A percentile compares a stretch with the other conserved stretches of the same genome.
Evolutionary conservation across 2,797 vertebrate genomes (phyloP).

Genomic region (Phylloscopus collybita): DNA sequence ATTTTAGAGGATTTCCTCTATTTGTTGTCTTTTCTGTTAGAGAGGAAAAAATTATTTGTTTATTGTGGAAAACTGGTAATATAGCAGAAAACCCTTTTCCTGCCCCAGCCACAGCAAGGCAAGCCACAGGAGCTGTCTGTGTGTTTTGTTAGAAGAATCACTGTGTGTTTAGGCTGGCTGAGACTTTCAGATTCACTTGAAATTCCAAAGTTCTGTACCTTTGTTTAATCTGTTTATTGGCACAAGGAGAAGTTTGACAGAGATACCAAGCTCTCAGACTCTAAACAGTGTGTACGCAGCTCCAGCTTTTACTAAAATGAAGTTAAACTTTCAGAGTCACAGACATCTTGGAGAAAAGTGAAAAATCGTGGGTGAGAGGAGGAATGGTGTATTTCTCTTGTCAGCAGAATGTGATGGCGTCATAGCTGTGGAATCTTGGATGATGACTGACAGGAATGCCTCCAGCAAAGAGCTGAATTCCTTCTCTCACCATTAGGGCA

Average conservation of each 20-base stretch:
- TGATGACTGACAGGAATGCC: not conserved
- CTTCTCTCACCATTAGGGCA: not conserved
- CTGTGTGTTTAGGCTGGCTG: not conserved
- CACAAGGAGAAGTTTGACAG: not conserved
- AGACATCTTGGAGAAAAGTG: not conserved
- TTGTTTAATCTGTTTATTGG: not conserved
- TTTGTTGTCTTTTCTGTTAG: not conserved
- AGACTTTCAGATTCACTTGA: not conserved
- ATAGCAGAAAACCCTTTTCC: not conserved
- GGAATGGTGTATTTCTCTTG: not conserved
- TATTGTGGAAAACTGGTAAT: not conserved
- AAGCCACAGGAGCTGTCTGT: not conserved
- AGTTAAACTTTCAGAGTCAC: not conserved
- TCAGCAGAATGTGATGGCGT: slow-evolving; percentile 15
- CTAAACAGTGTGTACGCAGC: not conserved
- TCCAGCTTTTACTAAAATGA: not conserved
- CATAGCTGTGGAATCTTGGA: slow-evolving; percentile 40
- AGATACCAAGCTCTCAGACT: not conserved
- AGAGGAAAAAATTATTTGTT: not conserved
- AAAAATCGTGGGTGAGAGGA: not conserved
- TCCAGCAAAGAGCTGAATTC: not conserved
- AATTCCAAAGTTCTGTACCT: not conserved
- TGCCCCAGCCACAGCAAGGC: not conserved
- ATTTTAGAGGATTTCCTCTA: not conserved
- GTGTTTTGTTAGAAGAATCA: not conserved